A percentile compares a stretch with the other conserved stretches of the same genome.
These are phyloP conservation scores for Rhynchonycteris naso DNA, from an alignment of 2,797 vertebrate species.

Conservation along the genomic window DNA sequence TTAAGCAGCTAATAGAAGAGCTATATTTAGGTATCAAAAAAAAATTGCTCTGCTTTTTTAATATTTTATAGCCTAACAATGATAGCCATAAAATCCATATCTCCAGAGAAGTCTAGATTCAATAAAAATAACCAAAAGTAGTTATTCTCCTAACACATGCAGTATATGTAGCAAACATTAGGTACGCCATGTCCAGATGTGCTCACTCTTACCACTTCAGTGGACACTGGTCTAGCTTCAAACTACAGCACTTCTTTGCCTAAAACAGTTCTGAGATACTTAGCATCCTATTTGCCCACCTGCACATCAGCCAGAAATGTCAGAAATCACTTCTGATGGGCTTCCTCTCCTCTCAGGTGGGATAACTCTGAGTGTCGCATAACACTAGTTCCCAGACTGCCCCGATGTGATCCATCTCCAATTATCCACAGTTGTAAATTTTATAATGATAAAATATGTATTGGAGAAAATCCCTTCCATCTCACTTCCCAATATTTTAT, in stretches of 20 bases:
- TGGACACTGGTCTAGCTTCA: not conserved
- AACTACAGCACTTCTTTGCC: not conserved
- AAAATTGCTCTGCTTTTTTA: not conserved
- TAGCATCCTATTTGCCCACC: not conserved
- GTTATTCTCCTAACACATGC: not conserved
- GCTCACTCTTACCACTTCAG: not conserved
- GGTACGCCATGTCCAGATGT: accelerated
- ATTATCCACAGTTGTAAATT: not conserved
- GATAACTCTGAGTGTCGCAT: not conserved
- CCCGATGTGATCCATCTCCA: not conserved
- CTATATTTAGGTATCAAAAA: not conserved
- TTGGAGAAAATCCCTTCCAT: not conserved
- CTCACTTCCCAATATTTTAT: not conserved
- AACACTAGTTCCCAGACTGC: not conserved
- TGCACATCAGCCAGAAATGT: not conserved
- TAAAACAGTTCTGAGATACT: not conserved
- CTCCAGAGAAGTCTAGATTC: not conserved
- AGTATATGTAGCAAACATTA: not conserved
- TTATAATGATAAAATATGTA: not conserved
- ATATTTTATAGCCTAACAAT: conserved; percentile 13
- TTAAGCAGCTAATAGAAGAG: not conserved
- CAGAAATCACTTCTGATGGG: not conserved
- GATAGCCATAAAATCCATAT: not conserved
- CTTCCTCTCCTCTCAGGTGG: not conserved
- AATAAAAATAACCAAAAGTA: not conserved